Base-by-base conservation (phyloP, 53 echinoderm and acorn worm genomes). In the Pentamera pediparva region DNA sequence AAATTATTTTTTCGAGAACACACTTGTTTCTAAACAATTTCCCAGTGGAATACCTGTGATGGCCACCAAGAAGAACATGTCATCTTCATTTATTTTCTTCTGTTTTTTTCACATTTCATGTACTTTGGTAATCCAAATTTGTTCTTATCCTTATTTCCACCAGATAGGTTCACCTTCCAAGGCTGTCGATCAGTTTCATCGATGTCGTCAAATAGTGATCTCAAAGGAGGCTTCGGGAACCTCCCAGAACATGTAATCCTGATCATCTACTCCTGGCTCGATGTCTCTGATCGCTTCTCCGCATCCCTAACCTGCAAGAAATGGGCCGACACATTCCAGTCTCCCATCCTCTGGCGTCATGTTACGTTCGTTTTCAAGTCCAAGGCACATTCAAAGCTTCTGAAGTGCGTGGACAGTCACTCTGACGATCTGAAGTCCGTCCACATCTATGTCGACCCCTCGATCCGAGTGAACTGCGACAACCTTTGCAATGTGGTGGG, bases 171-270 rank as follows among this genome's bases (percentile, higher is more conserved):
- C n/a, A n/a, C n/a, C n/a, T n/a, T n/a, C n/a, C n/a, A n/a, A n/a
- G n/a, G n/a, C n/a, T n/a, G n/a, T 45, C 13, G 12, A 45, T 45
- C n/a, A 45, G 13, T 45, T n/a, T 57, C 29, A 57, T 28, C 30
- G 25, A 20, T 22, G 30, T 40, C 28, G 67, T 67, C 67, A 1
- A 26, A 30, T 18, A 67, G 67, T 67, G 67, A 67, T 26, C 67
- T 37, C 29, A 65, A 65, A 17, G 67, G 67, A 18, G 67, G 67
- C 1, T 65, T 39, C 30, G 43, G 41, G 17, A 65, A 65, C 13
- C 79, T 96, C 22, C 98, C 98, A 17, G 84, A 91, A 17, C 98
- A 96, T 78, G 81, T 96, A 34, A 41, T 96, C 48, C 75, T 91
- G 17, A 76, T 85, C 35, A 78, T 91, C 35, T 88, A 88, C 30